These are phyloP conservation scores for Chascanopsetta lugubris DNA, from an alignment of 2,113 vertebrate genomes.

Conservation along the genomic window DNA sequence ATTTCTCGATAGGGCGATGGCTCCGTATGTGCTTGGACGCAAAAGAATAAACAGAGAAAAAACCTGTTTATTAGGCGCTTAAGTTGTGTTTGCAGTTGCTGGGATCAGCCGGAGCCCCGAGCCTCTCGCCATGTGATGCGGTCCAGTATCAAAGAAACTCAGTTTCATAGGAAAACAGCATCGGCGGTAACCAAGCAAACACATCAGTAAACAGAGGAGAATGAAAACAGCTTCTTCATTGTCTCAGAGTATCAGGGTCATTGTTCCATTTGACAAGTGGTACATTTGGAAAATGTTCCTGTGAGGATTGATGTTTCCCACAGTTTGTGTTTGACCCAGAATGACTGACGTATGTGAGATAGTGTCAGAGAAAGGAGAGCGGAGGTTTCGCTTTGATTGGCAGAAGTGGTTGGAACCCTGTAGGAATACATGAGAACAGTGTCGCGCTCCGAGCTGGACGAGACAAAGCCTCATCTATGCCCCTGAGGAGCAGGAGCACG, in stretches of 20 bases:
- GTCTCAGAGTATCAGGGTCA: neutral
- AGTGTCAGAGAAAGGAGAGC: neutral
- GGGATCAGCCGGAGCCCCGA: slow-evolving; percentile 30
- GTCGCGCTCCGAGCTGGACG: too few species aligned
- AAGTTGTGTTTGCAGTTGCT: slow-evolving; percentile 10
- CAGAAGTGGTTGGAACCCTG: too few species aligned
- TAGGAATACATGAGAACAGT: too few species aligned
- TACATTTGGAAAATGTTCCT: neutral
- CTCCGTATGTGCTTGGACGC: neutral
- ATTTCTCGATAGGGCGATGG: neutral
- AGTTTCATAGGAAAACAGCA: slow-evolving; percentile 43
- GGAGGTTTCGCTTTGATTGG: neutral
- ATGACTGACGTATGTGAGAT: neutral
- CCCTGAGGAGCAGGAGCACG: too few species aligned
- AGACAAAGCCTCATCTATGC: too few species aligned
- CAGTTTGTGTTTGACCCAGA: neutral
- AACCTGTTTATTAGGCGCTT: slow-evolving; percentile 7
- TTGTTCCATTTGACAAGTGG: neutral
- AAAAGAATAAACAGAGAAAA: too few species aligned
- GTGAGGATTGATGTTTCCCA: neutral
- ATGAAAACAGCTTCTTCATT: slow-evolving; percentile 18
- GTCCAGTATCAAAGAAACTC: slow-evolving; percentile 38
- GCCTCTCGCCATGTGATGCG: slow-evolving; percentile 67
- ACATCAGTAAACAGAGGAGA: slow-evolving; percentile 44
- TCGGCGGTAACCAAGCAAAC: slow-evolving; percentile 57